phyloP scores from a whole-genome alignment of 2,888 invertebrate genomes.

The Cephus spinipes region DNA sequence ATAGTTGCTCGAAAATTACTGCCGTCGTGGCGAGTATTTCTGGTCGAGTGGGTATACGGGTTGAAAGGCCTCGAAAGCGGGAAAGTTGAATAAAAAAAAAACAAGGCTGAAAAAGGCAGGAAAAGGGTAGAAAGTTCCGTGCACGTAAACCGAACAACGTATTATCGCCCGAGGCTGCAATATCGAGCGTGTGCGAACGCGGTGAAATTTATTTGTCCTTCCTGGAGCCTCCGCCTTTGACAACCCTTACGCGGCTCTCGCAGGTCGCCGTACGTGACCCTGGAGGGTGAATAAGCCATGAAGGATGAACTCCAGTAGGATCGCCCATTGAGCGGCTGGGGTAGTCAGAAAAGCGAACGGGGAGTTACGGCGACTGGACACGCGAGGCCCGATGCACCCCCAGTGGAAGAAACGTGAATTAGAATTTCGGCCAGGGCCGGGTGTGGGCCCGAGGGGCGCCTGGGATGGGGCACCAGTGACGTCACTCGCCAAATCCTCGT shows the following conservation, averaged over 20 bases:
- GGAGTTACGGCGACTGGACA: neutral
- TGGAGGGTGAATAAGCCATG: neutral
- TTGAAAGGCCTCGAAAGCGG: neutral
- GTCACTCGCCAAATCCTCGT: neutral
- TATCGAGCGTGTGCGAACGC: conserved; percentile 31
- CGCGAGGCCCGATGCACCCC: neutral
- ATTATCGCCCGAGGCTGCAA: conserved; percentile 45
- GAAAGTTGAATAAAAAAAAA: neutral
- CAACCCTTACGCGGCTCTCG: neutral
- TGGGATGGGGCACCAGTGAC: neutral
- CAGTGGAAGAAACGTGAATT: neutral
- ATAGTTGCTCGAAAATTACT: neutral
- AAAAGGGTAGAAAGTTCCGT: neutral
- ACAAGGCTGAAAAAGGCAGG: neutral
- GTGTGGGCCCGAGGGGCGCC: neutral
- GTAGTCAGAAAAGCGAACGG: neutral
- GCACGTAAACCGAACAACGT: conserved; percentile 22
- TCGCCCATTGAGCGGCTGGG: neutral
- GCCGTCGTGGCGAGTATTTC: neutral
- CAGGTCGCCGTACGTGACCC: neutral
- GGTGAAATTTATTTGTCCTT: neutral
- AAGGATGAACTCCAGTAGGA: neutral
- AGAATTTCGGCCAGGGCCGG: neutral
- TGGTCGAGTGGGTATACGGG: neutral
- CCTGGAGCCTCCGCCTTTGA: neutral